Conservation (phyloP, 2,113 vertebrate species). For the Cricetomys ansorgei region DNA sequence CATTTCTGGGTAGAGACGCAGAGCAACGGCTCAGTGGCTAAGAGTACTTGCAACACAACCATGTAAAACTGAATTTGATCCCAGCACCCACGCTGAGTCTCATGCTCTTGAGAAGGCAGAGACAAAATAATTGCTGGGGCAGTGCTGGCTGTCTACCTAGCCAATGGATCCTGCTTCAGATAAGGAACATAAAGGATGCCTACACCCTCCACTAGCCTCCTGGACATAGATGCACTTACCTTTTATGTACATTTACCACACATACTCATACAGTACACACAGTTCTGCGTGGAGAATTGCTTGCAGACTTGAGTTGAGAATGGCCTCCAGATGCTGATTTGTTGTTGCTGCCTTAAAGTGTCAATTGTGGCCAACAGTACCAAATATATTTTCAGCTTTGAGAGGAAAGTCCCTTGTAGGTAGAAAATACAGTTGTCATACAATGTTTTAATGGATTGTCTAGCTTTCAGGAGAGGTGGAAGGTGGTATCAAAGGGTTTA, state of each 20-base stretch:
- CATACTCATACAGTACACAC: not conserved
- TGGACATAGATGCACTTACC: not conserved
- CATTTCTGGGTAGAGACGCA: not conserved
- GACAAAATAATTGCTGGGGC: not conserved
- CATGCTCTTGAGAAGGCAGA: too few relatives aligned
- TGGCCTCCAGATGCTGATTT: not conserved
- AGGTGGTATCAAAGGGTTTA: not conserved
- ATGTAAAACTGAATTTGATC: not conserved
- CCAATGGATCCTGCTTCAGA: not conserved
- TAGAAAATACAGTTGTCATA: not conserved
- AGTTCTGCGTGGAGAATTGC: not conserved
- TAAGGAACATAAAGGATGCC: not conserved
- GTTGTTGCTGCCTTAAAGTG: not conserved
- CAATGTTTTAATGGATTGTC: not conserved
- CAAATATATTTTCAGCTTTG: not conserved
- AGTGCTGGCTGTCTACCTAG: not conserved
- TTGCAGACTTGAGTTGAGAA: not conserved
- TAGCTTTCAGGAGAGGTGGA: not conserved
- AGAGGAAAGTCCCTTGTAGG: conserved; percentile 34
- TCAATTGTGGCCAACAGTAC: conserved; percentile 12
- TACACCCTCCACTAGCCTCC: not conserved
- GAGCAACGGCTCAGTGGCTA: not conserved
- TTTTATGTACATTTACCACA: not conserved
- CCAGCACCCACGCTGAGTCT: not conserved
- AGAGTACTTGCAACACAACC: not conserved